Evolutionary conservation across 2,797 vertebrate species (phyloP).

Genomic region (Apodemus agrarius): DNA sequence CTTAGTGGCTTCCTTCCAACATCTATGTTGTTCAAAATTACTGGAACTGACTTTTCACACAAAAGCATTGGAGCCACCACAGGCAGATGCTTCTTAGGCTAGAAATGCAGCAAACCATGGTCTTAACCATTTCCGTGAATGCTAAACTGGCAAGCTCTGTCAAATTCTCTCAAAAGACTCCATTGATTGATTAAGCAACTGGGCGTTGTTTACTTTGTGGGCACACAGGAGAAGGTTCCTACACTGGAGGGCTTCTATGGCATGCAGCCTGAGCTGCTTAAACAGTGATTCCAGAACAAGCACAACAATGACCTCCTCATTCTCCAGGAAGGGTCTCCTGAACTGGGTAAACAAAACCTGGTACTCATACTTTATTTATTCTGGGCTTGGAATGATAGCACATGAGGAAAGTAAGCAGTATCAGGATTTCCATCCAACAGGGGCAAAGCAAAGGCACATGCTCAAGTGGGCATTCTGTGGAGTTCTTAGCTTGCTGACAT

Average conservation of each 20-base stretch:
- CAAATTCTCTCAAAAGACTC: constrained; percentile 73
- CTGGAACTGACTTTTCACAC: constrained; percentile 69
- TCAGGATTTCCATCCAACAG: constrained; percentile 30
- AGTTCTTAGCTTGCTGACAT: not conserved
- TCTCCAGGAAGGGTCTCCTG: constrained; percentile 45
- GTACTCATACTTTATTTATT: constrained; percentile 55
- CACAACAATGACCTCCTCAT: constrained; percentile 72
- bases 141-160: constrained; percentile 67
- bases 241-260: constrained; percentile 63
- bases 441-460: not conserved
- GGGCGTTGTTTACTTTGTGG: constrained; percentile 75
- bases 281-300: constrained; percentile 68
- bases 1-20: constrained; percentile 84
- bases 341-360: constrained; percentile 59
- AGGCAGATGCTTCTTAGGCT: constrained; percentile 61
- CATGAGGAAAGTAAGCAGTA: not conserved
- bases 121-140: constrained; percentile 76
- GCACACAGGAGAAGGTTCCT: constrained; percentile 65
- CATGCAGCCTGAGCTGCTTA: constrained; percentile 66
- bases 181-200: constrained; percentile 77
- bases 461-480: not conserved
- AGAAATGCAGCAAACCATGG: constrained; percentile 59
- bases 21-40: constrained; percentile 83
- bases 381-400: constrained; percentile 48
- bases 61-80: constrained; percentile 71